A percentile compares a stretch with the other conserved stretches of the same genome.
Conservation (phyloP, 92 coral and sea anemone genomes). For the Phenganax marumi region DNA sequence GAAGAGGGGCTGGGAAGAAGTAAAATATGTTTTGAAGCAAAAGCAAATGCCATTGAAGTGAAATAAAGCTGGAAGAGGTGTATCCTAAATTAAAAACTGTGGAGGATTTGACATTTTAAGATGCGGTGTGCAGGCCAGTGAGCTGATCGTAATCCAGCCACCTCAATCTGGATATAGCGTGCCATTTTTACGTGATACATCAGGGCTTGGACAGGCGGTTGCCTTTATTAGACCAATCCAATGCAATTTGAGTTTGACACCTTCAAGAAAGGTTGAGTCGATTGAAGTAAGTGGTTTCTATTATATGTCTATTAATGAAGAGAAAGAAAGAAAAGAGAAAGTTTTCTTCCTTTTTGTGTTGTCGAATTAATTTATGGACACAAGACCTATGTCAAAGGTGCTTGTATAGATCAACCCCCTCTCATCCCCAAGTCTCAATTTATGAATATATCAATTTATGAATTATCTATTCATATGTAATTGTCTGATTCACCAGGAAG, state of each 20-base stretch:
- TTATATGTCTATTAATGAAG: no score
- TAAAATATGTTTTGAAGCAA: slow-evolving; percentile 36
- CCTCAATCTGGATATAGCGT: slow-evolving; percentile 32
- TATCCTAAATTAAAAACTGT: slow-evolving; percentile 40
- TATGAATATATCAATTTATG: no score
- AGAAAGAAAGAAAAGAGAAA: no score
- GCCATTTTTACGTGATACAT: slow-evolving; percentile 18
- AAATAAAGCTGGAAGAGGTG: slow-evolving; percentile 31
- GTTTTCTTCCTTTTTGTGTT: no score
- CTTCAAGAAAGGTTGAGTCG: background rate
- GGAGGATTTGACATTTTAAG: slow-evolving; percentile 39
- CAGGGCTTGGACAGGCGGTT: slow-evolving; percentile 23
- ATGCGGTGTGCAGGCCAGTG: slow-evolving; percentile 10
- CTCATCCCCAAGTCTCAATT: no score
- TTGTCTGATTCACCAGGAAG: background rate
- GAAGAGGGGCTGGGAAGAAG: slow-evolving; percentile 38
- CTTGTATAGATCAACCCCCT: no score
- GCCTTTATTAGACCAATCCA: background rate
- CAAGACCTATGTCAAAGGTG: no score
- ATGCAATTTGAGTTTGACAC: background rate
- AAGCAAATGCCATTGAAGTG: slow-evolving; percentile 33
- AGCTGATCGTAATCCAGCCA: slow-evolving; percentile 23
- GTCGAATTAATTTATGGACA: no score
- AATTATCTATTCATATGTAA: no score
- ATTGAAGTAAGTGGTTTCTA: background rate